These are phyloP conservation scores for Thermophis baileyi DNA, from an alignment of 2,113 vertebrate species.

Conservation along the genomic window DNA sequence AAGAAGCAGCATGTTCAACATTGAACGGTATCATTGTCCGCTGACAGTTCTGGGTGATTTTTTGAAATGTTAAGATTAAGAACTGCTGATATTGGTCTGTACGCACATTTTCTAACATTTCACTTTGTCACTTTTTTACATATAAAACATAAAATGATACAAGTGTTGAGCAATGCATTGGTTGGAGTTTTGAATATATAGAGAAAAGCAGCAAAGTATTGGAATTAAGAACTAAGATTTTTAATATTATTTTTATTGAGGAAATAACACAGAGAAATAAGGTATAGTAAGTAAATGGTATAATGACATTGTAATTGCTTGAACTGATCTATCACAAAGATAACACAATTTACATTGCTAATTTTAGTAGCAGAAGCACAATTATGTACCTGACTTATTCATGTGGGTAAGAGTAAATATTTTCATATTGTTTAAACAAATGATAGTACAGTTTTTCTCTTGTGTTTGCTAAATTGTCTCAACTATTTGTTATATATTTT, in stretches of 20 bases:
- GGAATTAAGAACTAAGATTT: background rate
- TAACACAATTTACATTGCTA: background rate
- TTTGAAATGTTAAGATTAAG: background rate
- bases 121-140: background rate
- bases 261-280: background rate
- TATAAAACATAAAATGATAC: background rate
- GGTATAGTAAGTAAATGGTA: background rate
- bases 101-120: background rate
- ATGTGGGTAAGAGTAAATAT: background rate
- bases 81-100: background rate
- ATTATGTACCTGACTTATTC: background rate
- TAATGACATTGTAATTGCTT: background rate
- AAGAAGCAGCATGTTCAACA: background rate
- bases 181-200: background rate
- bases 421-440: background rate
- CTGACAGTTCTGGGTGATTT: background rate
- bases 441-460: background rate
- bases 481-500: background rate
- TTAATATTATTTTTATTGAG: background rate
- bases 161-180: background rate
- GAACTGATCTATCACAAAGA: background rate
- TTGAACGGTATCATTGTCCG: slow-evolving; percentile 8
- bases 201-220: background rate
- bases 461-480: background rate
- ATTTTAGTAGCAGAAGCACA: background rate